phyloP scores from a whole-genome alignment of 2,888 invertebrate genomes.

The Blastobasis adustella region DNA sequence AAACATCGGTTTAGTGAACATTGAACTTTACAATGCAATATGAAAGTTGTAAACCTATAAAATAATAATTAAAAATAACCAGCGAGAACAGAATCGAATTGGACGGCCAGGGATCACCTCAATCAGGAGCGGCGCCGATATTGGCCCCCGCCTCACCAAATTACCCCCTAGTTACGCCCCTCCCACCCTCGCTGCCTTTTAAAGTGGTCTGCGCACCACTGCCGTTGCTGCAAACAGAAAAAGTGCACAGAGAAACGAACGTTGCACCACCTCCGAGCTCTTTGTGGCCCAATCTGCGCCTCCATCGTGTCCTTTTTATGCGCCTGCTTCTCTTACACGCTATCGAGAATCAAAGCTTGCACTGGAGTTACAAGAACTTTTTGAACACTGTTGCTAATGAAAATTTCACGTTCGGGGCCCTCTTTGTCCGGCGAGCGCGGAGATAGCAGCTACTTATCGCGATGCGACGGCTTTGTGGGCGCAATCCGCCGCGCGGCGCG shows the following conservation, averaged over 20 bases:
- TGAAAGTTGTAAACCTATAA: conserved; percentile 13
- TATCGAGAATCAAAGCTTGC: conserved; percentile 68
- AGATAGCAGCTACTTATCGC: conserved; percentile 63
- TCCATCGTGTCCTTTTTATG: conserved; percentile 67
- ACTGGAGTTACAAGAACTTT: conserved; percentile 50
- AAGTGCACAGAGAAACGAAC: conserved; percentile 63
- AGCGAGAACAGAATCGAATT: conserved; percentile 55
- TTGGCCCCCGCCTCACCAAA: conserved; percentile 70
- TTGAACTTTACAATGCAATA: background rate
- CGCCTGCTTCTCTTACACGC: conserved; percentile 64
- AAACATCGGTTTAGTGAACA: background rate
- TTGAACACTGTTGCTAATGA: conserved; percentile 66
- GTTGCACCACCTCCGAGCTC: conserved; percentile 69
- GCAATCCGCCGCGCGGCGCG: conserved; percentile 47
- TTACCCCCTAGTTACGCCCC: conserved; percentile 73
- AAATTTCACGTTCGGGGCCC: conserved; percentile 66
- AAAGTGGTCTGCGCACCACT: conserved; percentile 71
- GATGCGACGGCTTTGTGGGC: conserved; percentile 54
- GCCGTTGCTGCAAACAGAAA: conserved; percentile 71
- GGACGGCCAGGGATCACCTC: conserved; percentile 65
- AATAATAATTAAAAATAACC: conserved; percentile 47
- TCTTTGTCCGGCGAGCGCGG: conserved; percentile 51
- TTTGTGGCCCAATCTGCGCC: conserved; percentile 74
- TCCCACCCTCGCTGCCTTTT: conserved; percentile 66
- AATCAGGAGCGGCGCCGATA: conserved; percentile 70